Conservation (phyloP, 2,797 vertebrate species). For the Squalus acanthias region DNA sequence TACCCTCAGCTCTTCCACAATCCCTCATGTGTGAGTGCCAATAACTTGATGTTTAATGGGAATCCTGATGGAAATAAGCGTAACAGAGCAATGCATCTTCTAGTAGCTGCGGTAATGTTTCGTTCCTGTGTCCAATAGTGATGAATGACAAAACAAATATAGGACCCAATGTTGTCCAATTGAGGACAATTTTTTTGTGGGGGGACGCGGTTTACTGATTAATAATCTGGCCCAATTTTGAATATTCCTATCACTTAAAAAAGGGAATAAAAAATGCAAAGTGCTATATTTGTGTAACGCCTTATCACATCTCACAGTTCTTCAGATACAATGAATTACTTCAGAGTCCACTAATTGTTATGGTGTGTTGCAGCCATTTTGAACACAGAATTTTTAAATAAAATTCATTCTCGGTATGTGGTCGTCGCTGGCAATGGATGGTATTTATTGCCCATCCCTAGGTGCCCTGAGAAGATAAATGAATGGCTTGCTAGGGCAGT, state of each 20-base stretch:
- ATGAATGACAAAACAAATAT: constrained; percentile 18
- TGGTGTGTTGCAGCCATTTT: not conserved
- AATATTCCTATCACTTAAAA: not conserved
- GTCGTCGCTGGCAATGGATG: not conserved
- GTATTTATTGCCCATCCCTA: not conserved
- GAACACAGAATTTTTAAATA: not conserved
- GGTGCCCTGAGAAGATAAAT: not conserved
- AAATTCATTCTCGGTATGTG: not conserved
- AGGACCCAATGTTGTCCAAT: not conserved
- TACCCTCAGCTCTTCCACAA: constrained; percentile 4
- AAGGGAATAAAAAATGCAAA: not conserved
- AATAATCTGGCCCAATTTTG: not conserved
- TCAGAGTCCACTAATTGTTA: not conserved
- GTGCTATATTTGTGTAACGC: not conserved
- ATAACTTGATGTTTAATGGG: constrained; percentile 4
- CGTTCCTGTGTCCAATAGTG: not conserved
- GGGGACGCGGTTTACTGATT: not conserved
- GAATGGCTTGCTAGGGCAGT: not conserved
- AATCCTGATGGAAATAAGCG: constrained; percentile 13
- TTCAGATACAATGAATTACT: not conserved
- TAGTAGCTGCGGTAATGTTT: not conserved
- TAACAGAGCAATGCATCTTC: not conserved
- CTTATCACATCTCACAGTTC: not conserved
- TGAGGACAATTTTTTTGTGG: not conserved
- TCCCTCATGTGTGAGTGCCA: constrained; percentile 15